These are phyloP conservation scores for Blastomussa wellsi DNA, from an alignment of 92 coral and sea anemone species.

Conservation along the genomic window DNA sequence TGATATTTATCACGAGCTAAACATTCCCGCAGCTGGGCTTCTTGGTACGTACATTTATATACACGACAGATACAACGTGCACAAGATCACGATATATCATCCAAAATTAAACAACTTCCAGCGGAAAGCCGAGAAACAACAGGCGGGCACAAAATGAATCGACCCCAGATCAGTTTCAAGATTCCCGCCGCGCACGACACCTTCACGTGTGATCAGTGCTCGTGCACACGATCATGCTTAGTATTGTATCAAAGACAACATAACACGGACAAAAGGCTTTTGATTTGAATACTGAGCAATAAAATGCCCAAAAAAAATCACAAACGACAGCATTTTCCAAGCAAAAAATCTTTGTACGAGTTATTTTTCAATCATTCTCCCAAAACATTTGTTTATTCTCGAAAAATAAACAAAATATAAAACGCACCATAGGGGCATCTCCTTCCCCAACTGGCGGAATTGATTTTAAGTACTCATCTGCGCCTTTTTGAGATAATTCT, in stretches of 20 bases:
- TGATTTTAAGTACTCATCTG: conserved; percentile 55
- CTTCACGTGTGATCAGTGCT: background rate
- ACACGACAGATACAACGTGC: background rate
- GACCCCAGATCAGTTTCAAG: background rate
- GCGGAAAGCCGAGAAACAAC: background rate
- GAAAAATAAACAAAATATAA: background rate
- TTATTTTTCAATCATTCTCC: background rate
- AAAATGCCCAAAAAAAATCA: background rate
- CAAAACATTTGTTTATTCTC: background rate
- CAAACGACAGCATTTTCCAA: background rate
- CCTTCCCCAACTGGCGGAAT: conserved; percentile 77
- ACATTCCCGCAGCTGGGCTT: background rate
- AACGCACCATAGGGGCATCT: conserved; percentile 85
- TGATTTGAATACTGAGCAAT: background rate
- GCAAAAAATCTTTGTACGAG: background rate
- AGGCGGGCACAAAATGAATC: no score
- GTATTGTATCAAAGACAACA: background rate
- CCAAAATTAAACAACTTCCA: background rate
- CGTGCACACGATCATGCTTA: conserved; percentile 7
- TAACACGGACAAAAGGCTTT: background rate
- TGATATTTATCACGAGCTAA: background rate
- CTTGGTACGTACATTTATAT: background rate
- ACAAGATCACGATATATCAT: background rate
- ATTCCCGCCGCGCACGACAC: conserved; percentile 6
- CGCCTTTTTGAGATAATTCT: conserved; percentile 65